Base-by-base conservation (phyloP, 2,888 invertebrate species). In the Pecten maximus region DNA sequence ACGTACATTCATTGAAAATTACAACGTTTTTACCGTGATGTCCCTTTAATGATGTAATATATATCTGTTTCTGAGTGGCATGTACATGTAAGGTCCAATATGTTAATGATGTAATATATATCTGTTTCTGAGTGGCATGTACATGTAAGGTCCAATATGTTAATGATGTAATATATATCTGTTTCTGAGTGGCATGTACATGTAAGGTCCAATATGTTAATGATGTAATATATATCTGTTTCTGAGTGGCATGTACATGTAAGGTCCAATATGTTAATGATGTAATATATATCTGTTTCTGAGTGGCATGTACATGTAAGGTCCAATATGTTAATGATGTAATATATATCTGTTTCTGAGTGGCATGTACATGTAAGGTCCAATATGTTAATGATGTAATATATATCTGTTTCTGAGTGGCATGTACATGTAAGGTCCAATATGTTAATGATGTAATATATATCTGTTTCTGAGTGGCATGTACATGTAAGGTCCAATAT, bases 201-300 rank as follows among this genome's bases (percentile, higher is more conserved):
- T n/a, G n/a, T n/a, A n/a, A n/a, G n/a, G n/a, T n/a, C n/a, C n/a
- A n/a, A n/a, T n/a, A 23, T 74, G 74, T 35, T 74, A 35, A 74
- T 74, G 74, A 74, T 35, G 35, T 74, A 74, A 74, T 28, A 35
- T 35, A 23, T 23, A 74, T 15, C n/a, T 19, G 6, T 54, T 19
- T n/a, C 54, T 54, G 23, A 54, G 54, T 54, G 23, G n/a, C n/a
- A n/a, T n/a, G n/a, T n/a, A n/a, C n/a, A n/a, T n/a, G n/a, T n/a
- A n/a, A n/a, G n/a, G n/a, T n/a, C n/a, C n/a, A n/a, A n/a, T n/a
- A 23, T 74, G 74, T 35, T 74, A 35, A 74, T 74, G 74, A 74
- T 35, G 35, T 74, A 74, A 74, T 28, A 35, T 35, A 23, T 23
- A 74, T 15, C n/a, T 19, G 6, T 54, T 19, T n/a, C 54, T 54